Evolutionary conservation across 2,113 vertebrate genomes (phyloP).

Genomic region (Tiliqua scincoides): DNA sequence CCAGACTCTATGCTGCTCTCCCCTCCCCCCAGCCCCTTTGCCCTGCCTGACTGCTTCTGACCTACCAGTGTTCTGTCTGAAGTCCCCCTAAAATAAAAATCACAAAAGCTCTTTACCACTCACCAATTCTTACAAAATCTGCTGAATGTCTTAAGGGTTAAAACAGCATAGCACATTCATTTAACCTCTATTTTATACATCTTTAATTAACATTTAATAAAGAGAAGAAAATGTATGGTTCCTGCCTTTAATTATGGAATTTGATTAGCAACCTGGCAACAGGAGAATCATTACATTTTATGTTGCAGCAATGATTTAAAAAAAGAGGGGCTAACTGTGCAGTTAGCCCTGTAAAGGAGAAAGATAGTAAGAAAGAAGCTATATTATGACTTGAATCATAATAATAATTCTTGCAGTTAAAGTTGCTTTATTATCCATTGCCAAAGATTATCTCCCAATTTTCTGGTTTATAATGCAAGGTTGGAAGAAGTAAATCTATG

Average conservation of each 20-base stretch:
- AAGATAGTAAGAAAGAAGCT: not conserved
- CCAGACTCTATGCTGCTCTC: not conserved
- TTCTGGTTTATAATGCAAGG: not conserved
- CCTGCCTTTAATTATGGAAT: slow-evolving; percentile 18
- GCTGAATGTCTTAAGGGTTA: slow-evolving; percentile 6
- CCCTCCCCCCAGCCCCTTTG: too few species aligned
- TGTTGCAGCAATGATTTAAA: not conserved
- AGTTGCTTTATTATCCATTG: not conserved
- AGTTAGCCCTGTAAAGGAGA: not conserved
- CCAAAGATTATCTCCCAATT: not conserved
- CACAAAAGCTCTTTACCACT: not conserved
- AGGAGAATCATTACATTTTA: not conserved
- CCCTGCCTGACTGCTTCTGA: not conserved
- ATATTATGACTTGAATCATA: not conserved
- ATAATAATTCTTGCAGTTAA: not conserved
- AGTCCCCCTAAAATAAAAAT: not conserved
- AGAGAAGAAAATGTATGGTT: not conserved
- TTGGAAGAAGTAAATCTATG: not conserved
- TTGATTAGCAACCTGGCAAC: not conserved
- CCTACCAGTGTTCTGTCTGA: not conserved
- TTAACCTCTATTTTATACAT: not conserved
- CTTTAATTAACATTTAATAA: slow-evolving; percentile 22
- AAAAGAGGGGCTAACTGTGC: not conserved
- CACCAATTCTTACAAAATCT: not conserved
- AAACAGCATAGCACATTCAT: not conserved